phyloP scores from a whole-genome alignment of 2,113 vertebrate genomes.

The Fregata magnificens region DNA sequence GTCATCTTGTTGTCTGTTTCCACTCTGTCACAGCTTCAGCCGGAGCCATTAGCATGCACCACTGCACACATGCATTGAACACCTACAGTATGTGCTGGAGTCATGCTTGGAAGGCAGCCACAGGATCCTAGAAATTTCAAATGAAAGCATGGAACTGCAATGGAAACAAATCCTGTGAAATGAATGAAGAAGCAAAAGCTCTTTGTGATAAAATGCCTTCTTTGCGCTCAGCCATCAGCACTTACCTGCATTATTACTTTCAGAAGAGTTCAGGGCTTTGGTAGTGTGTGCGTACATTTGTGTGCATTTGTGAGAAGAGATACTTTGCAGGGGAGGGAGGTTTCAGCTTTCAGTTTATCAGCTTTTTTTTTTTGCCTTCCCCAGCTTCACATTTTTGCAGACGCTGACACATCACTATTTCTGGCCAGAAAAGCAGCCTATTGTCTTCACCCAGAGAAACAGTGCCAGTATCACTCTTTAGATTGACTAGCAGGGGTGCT shows the following conservation, averaged over 20 bases:
- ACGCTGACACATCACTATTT: conserved; percentile 66
- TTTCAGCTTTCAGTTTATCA: conserved; percentile 5
- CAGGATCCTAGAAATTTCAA: conserved; percentile 58
- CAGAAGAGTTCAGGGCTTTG: background rate
- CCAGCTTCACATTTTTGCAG: conserved; percentile 37
- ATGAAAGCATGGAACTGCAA: conserved; percentile 47
- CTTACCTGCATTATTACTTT: background rate
- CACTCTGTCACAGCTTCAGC: conserved; percentile 48
- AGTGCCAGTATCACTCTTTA: conserved; percentile 54
- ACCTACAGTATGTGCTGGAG: conserved; percentile 61
- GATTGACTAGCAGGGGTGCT: conserved; percentile 41
- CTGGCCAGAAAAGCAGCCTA: conserved; percentile 55
- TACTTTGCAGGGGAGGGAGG: background rate
- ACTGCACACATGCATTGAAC: conserved; percentile 58
- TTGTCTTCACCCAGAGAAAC: conserved; percentile 44
- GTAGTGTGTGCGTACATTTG: background rate
- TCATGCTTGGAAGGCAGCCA: conserved; percentile 67
- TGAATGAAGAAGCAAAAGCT: background rate
- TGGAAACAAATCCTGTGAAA: conserved; percentile 30
- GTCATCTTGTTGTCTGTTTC: conserved; percentile 64
- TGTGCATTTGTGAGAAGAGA: background rate
- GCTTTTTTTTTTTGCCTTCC: background rate
- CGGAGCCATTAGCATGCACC: conserved; percentile 63
- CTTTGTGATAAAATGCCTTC: background rate
- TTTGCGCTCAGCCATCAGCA: background rate